phyloP scores from a whole-genome alignment of 2,888 invertebrate genomes.

The Nudaria mundana region DNA sequence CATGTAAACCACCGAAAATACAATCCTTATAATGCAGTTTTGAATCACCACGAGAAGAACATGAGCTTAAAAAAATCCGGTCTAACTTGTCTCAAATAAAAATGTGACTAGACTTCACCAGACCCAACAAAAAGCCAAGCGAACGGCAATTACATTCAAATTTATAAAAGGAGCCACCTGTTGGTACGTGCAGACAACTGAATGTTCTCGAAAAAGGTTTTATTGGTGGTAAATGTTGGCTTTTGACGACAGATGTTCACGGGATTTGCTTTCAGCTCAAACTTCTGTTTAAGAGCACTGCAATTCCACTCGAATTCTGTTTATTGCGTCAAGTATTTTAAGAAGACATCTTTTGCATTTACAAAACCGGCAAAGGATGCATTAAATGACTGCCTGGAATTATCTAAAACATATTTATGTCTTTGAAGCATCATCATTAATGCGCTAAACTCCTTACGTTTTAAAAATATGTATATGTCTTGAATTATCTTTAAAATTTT shows the following conservation, averaged over 20 bases:
- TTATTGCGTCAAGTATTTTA: slow-evolving; percentile 40
- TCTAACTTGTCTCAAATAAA: slow-evolving; percentile 23
- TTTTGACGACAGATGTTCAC: slow-evolving; percentile 62
- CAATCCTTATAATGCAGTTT: no score
- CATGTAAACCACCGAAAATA: no score
- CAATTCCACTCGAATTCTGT: slow-evolving; percentile 46
- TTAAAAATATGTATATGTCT: no score
- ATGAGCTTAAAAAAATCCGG: slow-evolving; percentile 19
- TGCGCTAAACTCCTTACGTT: not conserved
- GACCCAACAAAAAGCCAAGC: slow-evolving; percentile 37
- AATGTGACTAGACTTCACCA: no score
- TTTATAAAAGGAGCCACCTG: slow-evolving; percentile 73
- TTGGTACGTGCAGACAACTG: slow-evolving; percentile 48
- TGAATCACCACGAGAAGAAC: no score
- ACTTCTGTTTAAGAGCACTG: slow-evolving; percentile 57
- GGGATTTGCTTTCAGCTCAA: slow-evolving; percentile 55
- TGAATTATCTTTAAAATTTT: no score
- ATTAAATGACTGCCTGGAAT: no score
- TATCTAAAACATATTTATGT: no score
- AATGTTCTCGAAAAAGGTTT: slow-evolving; percentile 67
- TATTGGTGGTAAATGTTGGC: slow-evolving; percentile 61
- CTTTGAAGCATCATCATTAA: no score
- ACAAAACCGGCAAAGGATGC: no score
- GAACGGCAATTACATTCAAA: slow-evolving; percentile 69
- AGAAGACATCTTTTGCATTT: slow-evolving; percentile 40